Evolutionary conservation across 2,888 invertebrate species (phyloP), one percentile per base, ranked within the genome.

Genomic region (Tachystola acroxantha): DNA sequence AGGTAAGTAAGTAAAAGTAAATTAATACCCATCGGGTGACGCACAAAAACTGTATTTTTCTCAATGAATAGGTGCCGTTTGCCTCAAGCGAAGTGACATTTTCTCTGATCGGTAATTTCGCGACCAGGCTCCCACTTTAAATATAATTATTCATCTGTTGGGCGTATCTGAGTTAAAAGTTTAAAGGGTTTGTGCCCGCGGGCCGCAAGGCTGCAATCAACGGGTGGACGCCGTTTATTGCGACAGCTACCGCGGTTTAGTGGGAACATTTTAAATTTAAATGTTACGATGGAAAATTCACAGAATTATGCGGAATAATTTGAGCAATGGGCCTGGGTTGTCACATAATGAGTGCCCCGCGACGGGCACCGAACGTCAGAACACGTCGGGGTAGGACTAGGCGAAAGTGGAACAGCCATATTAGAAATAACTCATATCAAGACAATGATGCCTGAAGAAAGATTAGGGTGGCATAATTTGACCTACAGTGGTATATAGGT

Each of bases 201-300:
- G 54, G 58, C 61, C 43, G 42, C 35, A 46, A 54, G 64, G 65
- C 50, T 42, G 46, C 50, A 71, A 72, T 71, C 63, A 65, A 52
- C 49, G 43, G 53, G 46, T 56, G 58, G 56, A 48, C 48, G 51
- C 46, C 54, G 57, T 54, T 1, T 13, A 29, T 29, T 29, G 14
- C 9, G 2, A 13, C 27, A 35, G 63, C 67, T 67, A 64, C 70
- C 30, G 36, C 26, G 38, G 38, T 35, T 32, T 32, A 32, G 30
- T 25, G 39, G 22, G 28, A 31, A 5, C 12, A 22, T 27, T 36
- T 36, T 35, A 36, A 38, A 41, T 34, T 16, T 16, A 16, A 16
- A 27, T 27, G 27, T 5, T 27, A 11, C 7, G 24, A 10, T 7
- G n/a, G 11, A n/a, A 27, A 10, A 11, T 27, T 27, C 27, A 11